Evolutionary conservation across 1,140 invertebrate genomes (phyloP).

Genomic region (Acromyrmex echinatior): DNA sequence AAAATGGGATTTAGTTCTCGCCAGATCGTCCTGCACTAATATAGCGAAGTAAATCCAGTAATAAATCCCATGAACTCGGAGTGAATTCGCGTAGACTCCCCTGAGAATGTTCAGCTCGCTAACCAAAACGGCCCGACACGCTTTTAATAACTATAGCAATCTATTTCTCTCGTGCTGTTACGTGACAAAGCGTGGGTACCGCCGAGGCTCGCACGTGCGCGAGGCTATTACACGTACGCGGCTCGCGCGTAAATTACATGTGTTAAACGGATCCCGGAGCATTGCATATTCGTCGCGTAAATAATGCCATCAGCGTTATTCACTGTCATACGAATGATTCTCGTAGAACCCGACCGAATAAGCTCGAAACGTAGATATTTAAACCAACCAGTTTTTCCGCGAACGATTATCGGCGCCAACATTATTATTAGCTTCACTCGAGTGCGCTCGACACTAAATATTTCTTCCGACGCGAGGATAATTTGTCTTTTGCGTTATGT

Average conservation of each 20-base stretch:
- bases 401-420: constrained; percentile 29
- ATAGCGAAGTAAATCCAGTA: constrained; percentile 32
- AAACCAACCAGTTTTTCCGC: constrained; percentile 14
- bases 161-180: constrained; percentile 66
- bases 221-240: constrained; percentile 22
- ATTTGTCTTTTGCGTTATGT: constrained; percentile 42
- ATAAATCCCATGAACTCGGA: constrained; percentile 43
- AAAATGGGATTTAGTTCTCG: constrained; percentile 49
- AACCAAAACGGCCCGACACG: constrained; percentile 30
- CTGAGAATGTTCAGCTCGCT: constrained; percentile 36
- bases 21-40: constrained; percentile 6
- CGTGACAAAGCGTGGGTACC: constrained; percentile 51
- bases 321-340: constrained; percentile 2
- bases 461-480: constrained; percentile 22
- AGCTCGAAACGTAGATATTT: constrained; percentile 18
- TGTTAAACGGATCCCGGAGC: background rate
- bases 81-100: constrained; percentile 41
- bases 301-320: constrained; percentile 30
- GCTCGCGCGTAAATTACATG: constrained; percentile 50
- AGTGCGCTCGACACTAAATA: background rate
- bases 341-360: background rate
- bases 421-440: constrained; percentile 47
- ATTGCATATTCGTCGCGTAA: constrained; percentile 51
- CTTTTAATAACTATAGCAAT: constrained; percentile 67
- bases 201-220: constrained; percentile 50